Conservation (phyloP, 2,113 vertebrate species). For the Stigmatopora nigra region DNA sequence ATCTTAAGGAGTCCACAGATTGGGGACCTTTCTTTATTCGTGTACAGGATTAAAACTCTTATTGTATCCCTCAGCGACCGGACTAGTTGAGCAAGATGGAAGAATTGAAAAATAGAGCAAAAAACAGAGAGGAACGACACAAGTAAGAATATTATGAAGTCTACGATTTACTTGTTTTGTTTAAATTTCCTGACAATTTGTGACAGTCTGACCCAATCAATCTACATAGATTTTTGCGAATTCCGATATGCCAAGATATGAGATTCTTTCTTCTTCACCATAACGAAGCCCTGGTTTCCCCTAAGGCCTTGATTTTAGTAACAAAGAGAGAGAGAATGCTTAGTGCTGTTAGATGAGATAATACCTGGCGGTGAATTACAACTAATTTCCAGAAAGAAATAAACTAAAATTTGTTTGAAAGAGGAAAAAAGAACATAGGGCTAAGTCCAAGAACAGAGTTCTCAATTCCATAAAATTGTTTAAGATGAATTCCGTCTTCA, state of each 20-base stretch:
- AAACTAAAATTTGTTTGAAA: background rate
- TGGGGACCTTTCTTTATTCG: background rate
- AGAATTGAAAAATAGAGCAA: slow-evolving; percentile 50
- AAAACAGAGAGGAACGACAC: slow-evolving; percentile 57
- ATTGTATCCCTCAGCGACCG: background rate
- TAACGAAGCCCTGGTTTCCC: slow-evolving; percentile 9
- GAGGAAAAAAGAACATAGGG: too few species aligned
- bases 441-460: too few species aligned
- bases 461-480: too few species aligned
- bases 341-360: background rate
- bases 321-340: too few species aligned
- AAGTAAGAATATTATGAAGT: slow-evolving; percentile 43
- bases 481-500: too few species aligned
- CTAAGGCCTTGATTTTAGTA: background rate
- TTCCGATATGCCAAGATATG: background rate
- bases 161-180: background rate
- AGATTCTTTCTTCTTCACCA: slow-evolving; percentile 10
- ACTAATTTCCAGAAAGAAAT: background rate
- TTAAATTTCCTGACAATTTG: background rate
- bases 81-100: slow-evolving; percentile 47
- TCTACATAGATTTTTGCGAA: slow-evolving; percentile 14
- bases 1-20: background rate
- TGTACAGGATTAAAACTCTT: background rate
- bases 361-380: background rate
- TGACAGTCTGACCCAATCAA: background rate